Evolutionary conservation across 2,113 vertebrate genomes (phyloP).

Genomic region (Fulmarus glacialis): DNA sequence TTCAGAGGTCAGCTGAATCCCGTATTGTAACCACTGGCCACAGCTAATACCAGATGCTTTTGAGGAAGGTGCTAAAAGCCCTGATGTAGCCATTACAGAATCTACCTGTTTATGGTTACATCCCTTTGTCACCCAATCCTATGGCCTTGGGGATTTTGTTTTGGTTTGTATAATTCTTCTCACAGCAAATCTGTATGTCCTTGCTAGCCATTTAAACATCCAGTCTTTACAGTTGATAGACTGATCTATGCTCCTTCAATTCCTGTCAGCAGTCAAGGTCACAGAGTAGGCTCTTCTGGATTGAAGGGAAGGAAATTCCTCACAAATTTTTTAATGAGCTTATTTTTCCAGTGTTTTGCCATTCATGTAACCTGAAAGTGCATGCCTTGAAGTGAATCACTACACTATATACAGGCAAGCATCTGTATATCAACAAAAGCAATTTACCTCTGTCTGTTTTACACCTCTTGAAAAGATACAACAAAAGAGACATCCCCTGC

Average conservation of each 20-base stretch:
- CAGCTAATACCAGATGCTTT: background rate
- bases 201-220: background rate
- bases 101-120: background rate
- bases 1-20: background rate
- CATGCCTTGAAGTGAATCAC: background rate
- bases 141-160: background rate
- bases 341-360: background rate
- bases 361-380: background rate
- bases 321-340: background rate
- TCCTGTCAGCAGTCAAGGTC: background rate
- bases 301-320: background rate
- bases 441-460: background rate
- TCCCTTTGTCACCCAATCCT: background rate
- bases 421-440: background rate
- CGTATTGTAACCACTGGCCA: background rate
- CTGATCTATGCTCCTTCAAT: background rate
- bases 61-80: background rate
- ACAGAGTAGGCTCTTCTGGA: background rate
- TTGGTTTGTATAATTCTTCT: background rate
- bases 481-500: background rate
- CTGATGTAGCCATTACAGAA: background rate
- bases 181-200: background rate
- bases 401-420: background rate
- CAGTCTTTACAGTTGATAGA: background rate
- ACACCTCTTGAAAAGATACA: background rate